phyloP scores from a whole-genome alignment of 2,888 invertebrate genomes.

The Lottia scabra region DNA sequence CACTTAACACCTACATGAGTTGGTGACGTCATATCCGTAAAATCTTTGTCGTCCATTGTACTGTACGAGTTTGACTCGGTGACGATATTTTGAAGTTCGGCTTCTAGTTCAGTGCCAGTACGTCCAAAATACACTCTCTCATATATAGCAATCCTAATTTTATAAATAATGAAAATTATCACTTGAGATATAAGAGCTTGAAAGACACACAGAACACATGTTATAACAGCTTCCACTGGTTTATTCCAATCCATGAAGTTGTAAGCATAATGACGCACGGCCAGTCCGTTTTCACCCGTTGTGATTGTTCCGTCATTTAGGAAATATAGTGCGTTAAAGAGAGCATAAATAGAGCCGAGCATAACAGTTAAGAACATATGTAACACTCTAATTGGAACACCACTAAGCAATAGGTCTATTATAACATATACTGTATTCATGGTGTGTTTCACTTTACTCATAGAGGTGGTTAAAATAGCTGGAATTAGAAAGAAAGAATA shows the following conservation, averaged over 20 bases:
- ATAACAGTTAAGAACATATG: slow-evolving; percentile 59
- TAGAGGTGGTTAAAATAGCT: slow-evolving; percentile 51
- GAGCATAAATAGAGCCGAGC: slow-evolving; percentile 57
- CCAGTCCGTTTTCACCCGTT: slow-evolving; percentile 26
- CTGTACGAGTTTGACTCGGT: slow-evolving; percentile 30
- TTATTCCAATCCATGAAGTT: slow-evolving; percentile 62
- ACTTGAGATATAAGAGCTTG: slow-evolving; percentile 49
- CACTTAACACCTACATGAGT: neutral
- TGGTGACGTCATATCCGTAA: neutral
- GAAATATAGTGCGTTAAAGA: slow-evolving; percentile 64
- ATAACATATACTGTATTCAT: slow-evolving; percentile 58
- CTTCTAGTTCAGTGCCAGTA: slow-evolving; percentile 33
- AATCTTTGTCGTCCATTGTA: slow-evolving; percentile 25
- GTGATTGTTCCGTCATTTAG: slow-evolving; percentile 55
- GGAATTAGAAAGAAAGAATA: slow-evolving; percentile 23
- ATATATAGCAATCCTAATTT: slow-evolving; percentile 42
- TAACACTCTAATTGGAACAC: slow-evolving; percentile 58
- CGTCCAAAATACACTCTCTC: slow-evolving; percentile 40
- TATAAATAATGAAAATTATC: slow-evolving; percentile 46
- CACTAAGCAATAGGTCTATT: slow-evolving; percentile 53
- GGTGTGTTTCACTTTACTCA: slow-evolving; percentile 60
- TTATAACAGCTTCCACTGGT: slow-evolving; percentile 59
- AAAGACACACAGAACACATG: slow-evolving; percentile 54
- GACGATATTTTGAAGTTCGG: slow-evolving; percentile 47
- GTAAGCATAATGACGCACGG: slow-evolving; percentile 60